Percentiles rank a stretch among this genome's conserved stretches.
Conservation (phyloP, 2,113 vertebrate species). For the Corvus cornix region DNA sequence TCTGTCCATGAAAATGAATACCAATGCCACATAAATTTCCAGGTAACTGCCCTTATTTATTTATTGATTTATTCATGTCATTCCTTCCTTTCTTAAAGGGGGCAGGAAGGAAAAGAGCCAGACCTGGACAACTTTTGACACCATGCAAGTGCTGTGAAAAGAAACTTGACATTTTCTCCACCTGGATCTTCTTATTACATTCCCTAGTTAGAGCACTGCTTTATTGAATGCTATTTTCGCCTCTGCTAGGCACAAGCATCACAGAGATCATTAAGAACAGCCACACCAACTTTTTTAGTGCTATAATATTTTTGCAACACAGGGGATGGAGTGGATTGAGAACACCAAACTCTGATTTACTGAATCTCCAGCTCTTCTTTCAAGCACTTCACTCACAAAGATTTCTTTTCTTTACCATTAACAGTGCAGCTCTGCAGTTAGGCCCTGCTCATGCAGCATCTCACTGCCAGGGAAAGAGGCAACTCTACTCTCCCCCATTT, state of each 20-base stretch:
- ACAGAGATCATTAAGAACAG: background rate
- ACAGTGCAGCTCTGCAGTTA: background rate
- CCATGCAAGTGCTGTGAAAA: background rate
- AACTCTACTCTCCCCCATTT: background rate
- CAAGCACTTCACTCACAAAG: background rate
- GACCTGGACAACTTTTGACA: background rate
- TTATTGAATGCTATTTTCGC: background rate
- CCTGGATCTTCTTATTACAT: background rate
- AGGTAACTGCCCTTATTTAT: background rate
- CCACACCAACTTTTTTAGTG: background rate
- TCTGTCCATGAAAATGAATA: background rate
- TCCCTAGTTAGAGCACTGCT: background rate
- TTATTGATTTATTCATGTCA: background rate
- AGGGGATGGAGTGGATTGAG: background rate
- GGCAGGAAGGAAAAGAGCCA: background rate
- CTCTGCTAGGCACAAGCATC: background rate
- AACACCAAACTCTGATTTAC: background rate
- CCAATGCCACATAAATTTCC: background rate
- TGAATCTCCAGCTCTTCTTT: background rate
- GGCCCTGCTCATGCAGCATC: background rate
- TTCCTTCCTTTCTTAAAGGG: background rate
- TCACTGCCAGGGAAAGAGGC: background rate
- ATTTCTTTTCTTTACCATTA: background rate
- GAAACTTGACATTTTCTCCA: background rate
- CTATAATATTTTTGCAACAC: rapidly evolving